Evolutionary conservation across 1,140 invertebrate species (phyloP).

Genomic region (Danaus plexippus): DNA sequence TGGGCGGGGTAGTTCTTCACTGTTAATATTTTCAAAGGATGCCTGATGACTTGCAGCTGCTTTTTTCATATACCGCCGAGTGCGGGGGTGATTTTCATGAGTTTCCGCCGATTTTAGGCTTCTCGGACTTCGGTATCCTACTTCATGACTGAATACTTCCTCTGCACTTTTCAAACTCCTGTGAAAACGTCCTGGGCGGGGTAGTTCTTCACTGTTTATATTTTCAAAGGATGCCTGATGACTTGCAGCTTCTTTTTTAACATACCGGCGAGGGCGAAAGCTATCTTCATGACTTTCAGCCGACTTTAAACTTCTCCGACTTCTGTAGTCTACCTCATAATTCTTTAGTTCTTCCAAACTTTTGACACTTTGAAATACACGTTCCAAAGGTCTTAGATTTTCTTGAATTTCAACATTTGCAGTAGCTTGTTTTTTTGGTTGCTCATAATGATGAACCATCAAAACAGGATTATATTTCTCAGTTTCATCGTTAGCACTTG

Average conservation of each 20-base stretch:
- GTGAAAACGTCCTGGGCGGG: neutral
- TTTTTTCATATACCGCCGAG: neutral
- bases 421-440: too few relatives aligned
- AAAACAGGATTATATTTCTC: too few relatives aligned
- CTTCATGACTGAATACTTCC: slow-evolving; percentile 16
- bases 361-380: slow-evolving; percentile 7
- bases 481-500: too few relatives aligned
- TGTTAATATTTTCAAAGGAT: too few relatives aligned
- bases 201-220: neutral
- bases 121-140: slow-evolving; percentile 4
- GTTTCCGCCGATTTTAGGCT: slow-evolving; percentile 12
- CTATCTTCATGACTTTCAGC: slow-evolving; percentile 9
- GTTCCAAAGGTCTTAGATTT: neutral
- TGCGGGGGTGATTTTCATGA: slow-evolving; percentile 6
- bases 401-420: too few relatives aligned
- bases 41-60: neutral
- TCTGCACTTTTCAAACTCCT: slow-evolving; percentile 19
- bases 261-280: slow-evolving; percentile 7
- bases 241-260: neutral
- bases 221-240: neutral
- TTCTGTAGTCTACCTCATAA: slow-evolving; percentile 2
- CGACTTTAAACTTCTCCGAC: slow-evolving; percentile 14
- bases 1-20: slow-evolving; percentile 3
- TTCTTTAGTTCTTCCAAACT: slow-evolving; percentile 14
- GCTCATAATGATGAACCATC: too few relatives aligned